A percentile compares a stretch with the other conserved stretches of the same genome.
phyloP scores from a whole-genome alignment of 35 echinoderm and acorn worm species.

The Heliocidaris tuberculata region DNA sequence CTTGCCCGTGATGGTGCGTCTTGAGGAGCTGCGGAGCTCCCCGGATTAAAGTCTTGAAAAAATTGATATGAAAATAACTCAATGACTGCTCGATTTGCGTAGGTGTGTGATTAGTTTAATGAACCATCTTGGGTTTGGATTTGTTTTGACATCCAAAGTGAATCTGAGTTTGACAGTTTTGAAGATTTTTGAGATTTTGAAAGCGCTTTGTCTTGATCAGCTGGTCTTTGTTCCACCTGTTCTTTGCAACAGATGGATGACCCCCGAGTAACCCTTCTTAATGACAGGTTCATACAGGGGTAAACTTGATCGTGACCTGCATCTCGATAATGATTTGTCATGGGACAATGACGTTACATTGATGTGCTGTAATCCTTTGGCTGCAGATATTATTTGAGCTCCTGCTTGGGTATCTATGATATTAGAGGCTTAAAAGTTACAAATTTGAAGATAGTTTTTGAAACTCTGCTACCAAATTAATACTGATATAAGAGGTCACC shows the following conservation, averaged over 20 bases:
- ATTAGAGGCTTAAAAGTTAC: no score
- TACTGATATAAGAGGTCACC: no score
- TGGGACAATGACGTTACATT: not conserved
- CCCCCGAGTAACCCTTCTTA: not conserved
- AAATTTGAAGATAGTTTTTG: no score
- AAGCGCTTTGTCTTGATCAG: not conserved
- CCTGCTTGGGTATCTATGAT: no score
- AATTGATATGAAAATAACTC: not conserved
- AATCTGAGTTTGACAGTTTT: not conserved
- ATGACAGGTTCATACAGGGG: not conserved
- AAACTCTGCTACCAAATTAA: no score
- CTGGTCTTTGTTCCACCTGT: not conserved
- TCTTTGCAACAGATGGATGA: not conserved
- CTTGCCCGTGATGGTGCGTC: constrained; percentile 9
- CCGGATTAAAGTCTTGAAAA: constrained; percentile 14
- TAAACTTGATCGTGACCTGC: not conserved
- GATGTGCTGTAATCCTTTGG: not conserved
- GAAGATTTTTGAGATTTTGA: not conserved
- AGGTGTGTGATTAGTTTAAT: not conserved
- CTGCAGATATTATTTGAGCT: not conserved
- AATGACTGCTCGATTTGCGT: not conserved
- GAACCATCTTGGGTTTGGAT: not conserved
- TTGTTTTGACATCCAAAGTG: not conserved
- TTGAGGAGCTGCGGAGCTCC: not conserved
- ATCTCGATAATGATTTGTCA: not conserved